These are phyloP conservation scores for Enteromius unitaeniatus DNA, from an alignment of 2,797 vertebrate species.

Conservation along the genomic window DNA sequence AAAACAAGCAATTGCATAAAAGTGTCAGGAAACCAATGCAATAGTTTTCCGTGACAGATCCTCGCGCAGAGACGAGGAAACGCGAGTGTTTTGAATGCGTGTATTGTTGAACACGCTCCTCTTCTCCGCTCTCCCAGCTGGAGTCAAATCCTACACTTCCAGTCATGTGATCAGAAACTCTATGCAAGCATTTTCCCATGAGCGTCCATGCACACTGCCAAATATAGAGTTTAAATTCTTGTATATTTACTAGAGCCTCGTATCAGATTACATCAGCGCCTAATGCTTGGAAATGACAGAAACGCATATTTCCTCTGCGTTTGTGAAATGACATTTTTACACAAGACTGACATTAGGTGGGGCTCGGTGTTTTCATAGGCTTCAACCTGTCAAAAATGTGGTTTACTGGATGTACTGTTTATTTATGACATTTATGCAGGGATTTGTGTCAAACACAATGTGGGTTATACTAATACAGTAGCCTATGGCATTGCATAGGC, in stretches of 20 bases:
- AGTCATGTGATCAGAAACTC: constrained; percentile 69
- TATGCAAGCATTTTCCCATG: constrained; percentile 52
- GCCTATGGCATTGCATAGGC: not conserved
- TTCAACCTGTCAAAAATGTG: not conserved
- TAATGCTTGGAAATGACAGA: not conserved
- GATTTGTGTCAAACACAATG: not conserved
- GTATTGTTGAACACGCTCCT: constrained; percentile 46
- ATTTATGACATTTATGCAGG: not conserved
- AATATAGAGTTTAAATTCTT: constrained; percentile 46
- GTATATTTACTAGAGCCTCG: constrained; percentile 5
- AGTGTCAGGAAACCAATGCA: not conserved
- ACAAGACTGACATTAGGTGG: constrained; percentile 1
- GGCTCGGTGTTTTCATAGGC: not conserved
- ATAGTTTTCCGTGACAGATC: constrained; percentile 4
- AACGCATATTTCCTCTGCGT: not conserved
- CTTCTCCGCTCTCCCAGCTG: constrained; percentile 51
- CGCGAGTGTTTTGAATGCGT: constrained; percentile 32
- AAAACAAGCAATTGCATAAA: not conserved
- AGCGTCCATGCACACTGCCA: constrained; percentile 34
- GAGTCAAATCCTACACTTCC: constrained; percentile 63
- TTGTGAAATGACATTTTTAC: not conserved
- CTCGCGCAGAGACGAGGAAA: not conserved
- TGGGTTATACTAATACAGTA: not conserved
- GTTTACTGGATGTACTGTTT: not conserved
- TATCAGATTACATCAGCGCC: not conserved